These are phyloP conservation scores for Anolis apletophallus DNA, from an alignment of 2,797 vertebrate genomes.

Conservation along the genomic window DNA sequence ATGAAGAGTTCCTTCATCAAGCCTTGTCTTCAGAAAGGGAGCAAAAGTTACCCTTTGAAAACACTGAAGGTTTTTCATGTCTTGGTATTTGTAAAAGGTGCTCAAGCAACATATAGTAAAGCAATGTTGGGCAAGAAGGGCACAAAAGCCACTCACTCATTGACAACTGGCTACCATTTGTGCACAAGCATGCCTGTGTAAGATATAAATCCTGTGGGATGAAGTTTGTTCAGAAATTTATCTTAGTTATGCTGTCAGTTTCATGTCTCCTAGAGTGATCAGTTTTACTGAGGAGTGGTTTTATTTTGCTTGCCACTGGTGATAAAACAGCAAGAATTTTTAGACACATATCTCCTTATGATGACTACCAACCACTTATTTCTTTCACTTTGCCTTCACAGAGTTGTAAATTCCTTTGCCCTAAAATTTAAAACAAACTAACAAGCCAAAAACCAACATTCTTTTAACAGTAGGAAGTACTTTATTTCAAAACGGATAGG, in stretches of 20 bases:
- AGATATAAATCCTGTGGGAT: slow-evolving; percentile 55
- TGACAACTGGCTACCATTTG: slow-evolving; percentile 57
- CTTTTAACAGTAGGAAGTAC: background rate
- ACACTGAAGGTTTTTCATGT: slow-evolving; percentile 45
- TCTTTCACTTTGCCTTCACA: background rate
- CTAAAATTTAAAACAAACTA: background rate
- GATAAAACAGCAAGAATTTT: slow-evolving; percentile 26
- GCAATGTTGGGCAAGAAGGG: background rate
- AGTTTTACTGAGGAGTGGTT: slow-evolving; percentile 37
- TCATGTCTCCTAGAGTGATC: slow-evolving; percentile 46
- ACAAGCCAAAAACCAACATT: background rate
- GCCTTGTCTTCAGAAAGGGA: background rate
- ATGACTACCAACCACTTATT: background rate
- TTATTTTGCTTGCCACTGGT: slow-evolving; percentile 31
- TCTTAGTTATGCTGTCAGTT: slow-evolving; percentile 61
- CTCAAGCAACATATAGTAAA: slow-evolving; percentile 26
- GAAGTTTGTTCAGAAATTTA: slow-evolving; percentile 49
- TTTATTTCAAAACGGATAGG: background rate
- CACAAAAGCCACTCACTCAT: background rate
- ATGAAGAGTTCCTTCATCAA: slow-evolving; percentile 34
- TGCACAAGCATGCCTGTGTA: slow-evolving; percentile 47
- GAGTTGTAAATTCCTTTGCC: background rate
- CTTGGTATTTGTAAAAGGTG: slow-evolving; percentile 16
- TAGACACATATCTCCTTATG: rapidly evolving
- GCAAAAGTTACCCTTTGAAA: slow-evolving; percentile 33